Evolutionary conservation across 2,797 vertebrate species (phyloP).

Genomic region (Natrix natrix): DNA sequence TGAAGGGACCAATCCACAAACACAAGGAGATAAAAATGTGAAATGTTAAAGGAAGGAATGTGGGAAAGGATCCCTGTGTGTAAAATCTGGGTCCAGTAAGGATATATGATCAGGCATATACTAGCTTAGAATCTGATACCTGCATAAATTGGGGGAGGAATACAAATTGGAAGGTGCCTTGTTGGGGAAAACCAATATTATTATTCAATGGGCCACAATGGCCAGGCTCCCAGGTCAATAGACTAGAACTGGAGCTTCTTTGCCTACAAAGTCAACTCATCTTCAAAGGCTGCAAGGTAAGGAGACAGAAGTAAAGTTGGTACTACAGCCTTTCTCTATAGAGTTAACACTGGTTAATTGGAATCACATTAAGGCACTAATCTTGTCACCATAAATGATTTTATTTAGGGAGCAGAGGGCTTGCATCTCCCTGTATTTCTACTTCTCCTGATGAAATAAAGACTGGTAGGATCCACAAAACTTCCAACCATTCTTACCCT

Average conservation of each 20-base stretch:
- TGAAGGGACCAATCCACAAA: not conserved
- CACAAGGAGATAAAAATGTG: not conserved
- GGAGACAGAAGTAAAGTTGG: not conserved
- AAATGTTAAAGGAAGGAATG: not conserved
- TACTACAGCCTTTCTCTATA: not conserved
- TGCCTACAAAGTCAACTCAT: not conserved
- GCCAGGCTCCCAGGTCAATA: not conserved
- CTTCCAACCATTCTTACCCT: not conserved
- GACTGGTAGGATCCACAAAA: not conserved
- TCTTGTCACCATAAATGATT: not conserved
- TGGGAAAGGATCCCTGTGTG: not conserved
- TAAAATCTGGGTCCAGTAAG: not conserved
- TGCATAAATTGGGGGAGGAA: not conserved
- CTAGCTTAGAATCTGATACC: not conserved
- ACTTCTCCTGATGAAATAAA: not conserved
- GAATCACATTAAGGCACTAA: not conserved
- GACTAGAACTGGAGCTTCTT: not conserved
- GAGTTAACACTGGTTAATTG: not conserved
- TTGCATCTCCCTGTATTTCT: not conserved
- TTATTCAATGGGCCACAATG: not conserved
- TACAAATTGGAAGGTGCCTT: not conserved
- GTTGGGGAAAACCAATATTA: not conserved
- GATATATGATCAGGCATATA: not conserved
- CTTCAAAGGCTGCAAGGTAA: not conserved
- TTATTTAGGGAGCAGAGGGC: not conserved